phyloP scores from a whole-genome alignment of 1,140 invertebrate genomes.

The Zaprionus ghesquierei region DNA sequence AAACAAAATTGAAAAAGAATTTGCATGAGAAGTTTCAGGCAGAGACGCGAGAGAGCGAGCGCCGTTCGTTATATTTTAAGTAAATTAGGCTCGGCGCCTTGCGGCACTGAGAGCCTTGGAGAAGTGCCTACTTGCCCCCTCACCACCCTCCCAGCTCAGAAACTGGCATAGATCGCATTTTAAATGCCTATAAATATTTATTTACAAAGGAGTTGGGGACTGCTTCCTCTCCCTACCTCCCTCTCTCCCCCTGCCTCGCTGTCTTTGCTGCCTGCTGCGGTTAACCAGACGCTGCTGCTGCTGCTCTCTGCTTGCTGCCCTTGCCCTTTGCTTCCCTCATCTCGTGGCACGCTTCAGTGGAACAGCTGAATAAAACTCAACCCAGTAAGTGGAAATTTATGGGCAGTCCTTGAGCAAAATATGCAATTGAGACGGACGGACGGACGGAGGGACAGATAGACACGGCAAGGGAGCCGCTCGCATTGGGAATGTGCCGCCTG shows the following conservation, averaged over 20 bases:
- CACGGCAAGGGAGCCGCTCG: not conserved
- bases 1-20: slow-evolving; percentile 73
- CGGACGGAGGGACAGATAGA: not conserved
- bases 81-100: slow-evolving; percentile 59
- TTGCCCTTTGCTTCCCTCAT: not conserved
- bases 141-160: not conserved
- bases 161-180: slow-evolving; percentile 52
- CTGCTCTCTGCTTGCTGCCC: not conserved
- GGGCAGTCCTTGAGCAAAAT: slow-evolving; percentile 41
- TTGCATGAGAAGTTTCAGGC: slow-evolving; percentile 38
- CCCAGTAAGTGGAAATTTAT: slow-evolving; percentile 49
- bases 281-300: slow-evolving; percentile 25
- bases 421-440: slow-evolving; percentile 38
- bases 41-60: not conserved
- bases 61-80: slow-evolving; percentile 55
- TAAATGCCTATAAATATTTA: slow-evolving; percentile 75
- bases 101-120: not conserved
- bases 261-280: no score
- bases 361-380: not conserved
- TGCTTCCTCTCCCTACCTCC: not conserved
- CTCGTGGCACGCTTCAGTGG: not conserved
- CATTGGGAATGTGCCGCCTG: not conserved
- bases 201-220: slow-evolving; percentile 30
- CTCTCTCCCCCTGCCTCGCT: no score
- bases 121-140: not conserved